Evolutionary conservation across 2,888 invertebrate genomes (phyloP).

Genomic region (Gisinianus flammeolus): DNA sequence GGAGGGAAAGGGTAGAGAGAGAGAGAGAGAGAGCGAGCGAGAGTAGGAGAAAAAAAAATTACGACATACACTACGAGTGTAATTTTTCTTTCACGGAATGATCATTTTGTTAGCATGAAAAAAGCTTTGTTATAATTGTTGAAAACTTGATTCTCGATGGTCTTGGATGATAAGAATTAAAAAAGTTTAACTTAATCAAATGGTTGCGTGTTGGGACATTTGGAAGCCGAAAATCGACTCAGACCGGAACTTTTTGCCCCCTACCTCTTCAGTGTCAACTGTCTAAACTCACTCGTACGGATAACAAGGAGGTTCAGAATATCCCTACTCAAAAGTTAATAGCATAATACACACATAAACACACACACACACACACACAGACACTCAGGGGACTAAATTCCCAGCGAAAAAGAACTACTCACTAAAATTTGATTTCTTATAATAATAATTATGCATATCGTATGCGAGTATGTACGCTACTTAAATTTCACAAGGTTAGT

Average conservation of each 20-base stretch:
- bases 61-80: background rate
- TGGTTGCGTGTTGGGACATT: conserved; percentile 34
- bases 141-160: conserved; percentile 38
- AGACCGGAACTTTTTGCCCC: conserved; percentile 35
- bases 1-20: background rate
- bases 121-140: conserved; percentile 38
- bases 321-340: background rate
- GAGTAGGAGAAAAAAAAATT: background rate
- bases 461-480: background rate
- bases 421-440: background rate
- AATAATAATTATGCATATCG: background rate
- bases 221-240: conserved; percentile 2
- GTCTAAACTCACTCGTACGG: conserved; percentile 18
- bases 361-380: background rate
- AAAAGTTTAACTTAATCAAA: conserved; percentile 40
- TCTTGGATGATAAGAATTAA: conserved; percentile 25
- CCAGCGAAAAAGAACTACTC: no score
- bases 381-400: no score
- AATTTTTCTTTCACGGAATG: conserved; percentile 28
- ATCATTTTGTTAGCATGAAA: conserved; percentile 33
- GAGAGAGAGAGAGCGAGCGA: background rate
- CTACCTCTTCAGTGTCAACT: conserved; percentile 39
- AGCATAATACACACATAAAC: background rate
- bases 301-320: conserved; percentile 12
- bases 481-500: background rate